These are phyloP conservation scores for Agrilus mali DNA, from an alignment of 2,888 invertebrate species.

Conservation along the genomic window DNA sequence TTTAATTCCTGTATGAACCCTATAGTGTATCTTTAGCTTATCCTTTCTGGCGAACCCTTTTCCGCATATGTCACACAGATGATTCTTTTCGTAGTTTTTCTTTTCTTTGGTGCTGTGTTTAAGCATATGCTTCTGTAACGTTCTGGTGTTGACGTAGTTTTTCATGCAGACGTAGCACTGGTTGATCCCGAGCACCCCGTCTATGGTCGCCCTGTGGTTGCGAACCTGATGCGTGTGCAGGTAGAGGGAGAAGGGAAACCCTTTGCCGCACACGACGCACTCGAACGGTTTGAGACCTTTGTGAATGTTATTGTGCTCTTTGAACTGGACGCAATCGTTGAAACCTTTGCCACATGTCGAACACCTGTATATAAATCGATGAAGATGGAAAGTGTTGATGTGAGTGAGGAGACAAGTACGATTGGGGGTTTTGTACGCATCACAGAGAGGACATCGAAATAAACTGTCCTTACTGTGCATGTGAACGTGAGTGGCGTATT, in stretches of 20 bases:
- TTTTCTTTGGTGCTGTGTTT: constrained; percentile 35
- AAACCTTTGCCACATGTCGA: constrained; percentile 41
- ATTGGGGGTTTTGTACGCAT: constrained; percentile 17
- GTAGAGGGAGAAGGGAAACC: constrained; percentile 38
- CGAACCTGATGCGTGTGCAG: constrained; percentile 33
- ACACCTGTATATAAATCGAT: constrained; percentile 36
- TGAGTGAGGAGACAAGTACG: constrained; percentile 22
- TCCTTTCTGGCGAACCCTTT: constrained; percentile 26
- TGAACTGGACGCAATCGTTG: constrained; percentile 38
- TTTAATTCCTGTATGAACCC: constrained; percentile 28
- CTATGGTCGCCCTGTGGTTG: constrained; percentile 28
- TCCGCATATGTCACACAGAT: constrained; percentile 28
- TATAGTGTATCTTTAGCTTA: constrained; percentile 25
- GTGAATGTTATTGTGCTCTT: constrained; percentile 44
- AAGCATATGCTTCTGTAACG: constrained; percentile 38
- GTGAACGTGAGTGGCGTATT: constrained; percentile 23
- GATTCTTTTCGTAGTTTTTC: constrained; percentile 23
- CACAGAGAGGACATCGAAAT: constrained; percentile 6
- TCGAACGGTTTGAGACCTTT: constrained; percentile 39
- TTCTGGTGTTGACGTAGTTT: constrained; percentile 22
- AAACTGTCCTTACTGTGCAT: constrained; percentile 19
- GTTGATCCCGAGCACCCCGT: constrained; percentile 33
- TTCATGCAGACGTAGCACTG: constrained; percentile 25
- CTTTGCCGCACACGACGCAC: constrained; percentile 40
- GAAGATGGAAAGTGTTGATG: constrained; percentile 23